Evolutionary conservation across 2,888 invertebrate genomes (phyloP).

Genomic region (Polymixis lichenea): DNA sequence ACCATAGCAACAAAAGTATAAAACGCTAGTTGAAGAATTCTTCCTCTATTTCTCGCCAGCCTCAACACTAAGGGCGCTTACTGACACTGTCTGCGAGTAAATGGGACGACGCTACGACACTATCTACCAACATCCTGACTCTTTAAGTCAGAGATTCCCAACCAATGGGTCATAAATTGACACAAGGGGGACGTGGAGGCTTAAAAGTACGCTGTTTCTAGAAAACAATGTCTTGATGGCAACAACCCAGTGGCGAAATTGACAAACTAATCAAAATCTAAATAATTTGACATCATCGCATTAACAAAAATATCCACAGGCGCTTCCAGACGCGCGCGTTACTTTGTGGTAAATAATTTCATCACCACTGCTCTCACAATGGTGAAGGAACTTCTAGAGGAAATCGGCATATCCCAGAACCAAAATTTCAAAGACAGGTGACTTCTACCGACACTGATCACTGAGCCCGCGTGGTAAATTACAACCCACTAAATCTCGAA

Average conservation of each 20-base stretch:
- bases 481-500: no score
- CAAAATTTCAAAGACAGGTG: no score
- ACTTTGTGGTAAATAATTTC: no score
- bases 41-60: neutral
- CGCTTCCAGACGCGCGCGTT: no score
- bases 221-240: neutral
- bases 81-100: conserved; percentile 34
- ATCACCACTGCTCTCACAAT: no score
- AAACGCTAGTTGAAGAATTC: neutral
- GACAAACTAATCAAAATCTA: no score
- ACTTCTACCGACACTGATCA: no score
- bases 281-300: no score
- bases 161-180: neutral
- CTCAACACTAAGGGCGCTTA: conserved; percentile 20
- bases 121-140: conserved; percentile 46
- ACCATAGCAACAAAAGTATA: conserved; percentile 12
- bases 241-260: neutral
- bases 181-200: rapidly evolving
- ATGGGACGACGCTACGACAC: conserved; percentile 27
- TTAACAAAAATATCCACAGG: no score
- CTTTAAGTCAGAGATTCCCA: neutral
- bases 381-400: no score
- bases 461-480: no score
- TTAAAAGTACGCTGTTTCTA: neutral
- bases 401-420: no score